Conservation (phyloP, 2,113 vertebrate genomes). For the Oryzias melastigma region DNA sequence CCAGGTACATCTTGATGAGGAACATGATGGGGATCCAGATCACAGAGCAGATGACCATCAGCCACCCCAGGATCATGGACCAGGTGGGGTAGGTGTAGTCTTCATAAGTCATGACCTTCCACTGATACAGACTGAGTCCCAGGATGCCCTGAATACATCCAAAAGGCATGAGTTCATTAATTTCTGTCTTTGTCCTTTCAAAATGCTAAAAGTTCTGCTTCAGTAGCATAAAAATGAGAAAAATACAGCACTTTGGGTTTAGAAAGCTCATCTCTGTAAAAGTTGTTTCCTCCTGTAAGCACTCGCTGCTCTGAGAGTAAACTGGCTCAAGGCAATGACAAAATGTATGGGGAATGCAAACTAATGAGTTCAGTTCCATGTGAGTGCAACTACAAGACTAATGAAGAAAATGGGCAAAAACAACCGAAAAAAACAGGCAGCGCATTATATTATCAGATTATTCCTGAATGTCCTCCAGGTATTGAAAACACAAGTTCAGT, state of each 20-base stretch:
- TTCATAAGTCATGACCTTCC: conserved; percentile 97
- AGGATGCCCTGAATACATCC: conserved; percentile 87
- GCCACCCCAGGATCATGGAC: conserved; percentile 97
- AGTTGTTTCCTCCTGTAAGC: background rate
- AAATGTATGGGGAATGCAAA: background rate
- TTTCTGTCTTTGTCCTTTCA: background rate
- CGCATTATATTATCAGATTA: too few relatives aligned
- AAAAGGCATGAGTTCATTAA: background rate
- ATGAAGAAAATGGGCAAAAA: background rate
- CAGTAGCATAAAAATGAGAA: background rate
- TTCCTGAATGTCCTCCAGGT: too few relatives aligned
- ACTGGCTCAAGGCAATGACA: background rate
- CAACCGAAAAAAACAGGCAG: too few relatives aligned
- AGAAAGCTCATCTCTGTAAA: background rate
- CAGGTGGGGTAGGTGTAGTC: conserved; percentile 94
- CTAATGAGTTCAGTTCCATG: background rate
- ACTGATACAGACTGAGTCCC: conserved; percentile 94
- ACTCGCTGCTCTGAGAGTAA: background rate
- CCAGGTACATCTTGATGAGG: conserved; percentile 94
- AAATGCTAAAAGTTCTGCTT: background rate
- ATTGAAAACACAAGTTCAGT: too few relatives aligned
- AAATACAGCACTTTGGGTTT: background rate
- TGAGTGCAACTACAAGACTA: background rate
- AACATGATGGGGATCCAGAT: conserved; percentile 99
- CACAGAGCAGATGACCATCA: conserved; percentile 95